A percentile compares a stretch with the other conserved stretches of the same genome.
These are phyloP conservation scores for Oxyura jamaicensis DNA, from an alignment of 2,113 vertebrate species.

Conservation along the genomic window DNA sequence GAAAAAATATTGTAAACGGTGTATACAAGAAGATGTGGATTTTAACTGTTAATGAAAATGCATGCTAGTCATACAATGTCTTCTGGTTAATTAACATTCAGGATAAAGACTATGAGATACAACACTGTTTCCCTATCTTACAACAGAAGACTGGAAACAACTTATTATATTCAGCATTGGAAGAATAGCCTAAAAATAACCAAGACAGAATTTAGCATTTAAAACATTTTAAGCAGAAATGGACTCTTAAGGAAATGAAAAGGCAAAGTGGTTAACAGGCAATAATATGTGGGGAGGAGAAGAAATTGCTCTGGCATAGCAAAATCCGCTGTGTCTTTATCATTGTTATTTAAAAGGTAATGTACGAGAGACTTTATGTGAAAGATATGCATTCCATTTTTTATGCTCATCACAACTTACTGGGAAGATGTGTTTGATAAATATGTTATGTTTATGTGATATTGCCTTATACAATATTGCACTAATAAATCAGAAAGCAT, in stretches of 20 bases:
- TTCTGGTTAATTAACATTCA: background rate
- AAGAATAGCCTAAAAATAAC: background rate
- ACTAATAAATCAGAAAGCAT: slow-evolving; percentile 47
- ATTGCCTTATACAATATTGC: background rate
- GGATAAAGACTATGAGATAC: background rate
- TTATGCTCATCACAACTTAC: background rate
- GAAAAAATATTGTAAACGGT: background rate
- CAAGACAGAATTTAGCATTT: background rate
- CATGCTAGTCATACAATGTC: background rate
- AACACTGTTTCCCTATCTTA: background rate
- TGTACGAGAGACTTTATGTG: background rate
- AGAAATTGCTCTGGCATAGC: background rate
- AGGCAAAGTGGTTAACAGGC: background rate
- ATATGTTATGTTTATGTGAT: background rate
- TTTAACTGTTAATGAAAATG: background rate
- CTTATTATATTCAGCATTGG: background rate
- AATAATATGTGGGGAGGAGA: background rate
- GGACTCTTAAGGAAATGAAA: background rate
- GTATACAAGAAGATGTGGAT: background rate
- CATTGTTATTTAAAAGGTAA: background rate
- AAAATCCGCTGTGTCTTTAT: background rate
- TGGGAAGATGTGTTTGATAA: slow-evolving; percentile 20
- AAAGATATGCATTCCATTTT: background rate
- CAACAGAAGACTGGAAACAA: background rate
- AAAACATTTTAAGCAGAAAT: background rate